Evolutionary conservation across 2,113 vertebrate genomes (phyloP).

Genomic region (Zosterops lateralis): DNA sequence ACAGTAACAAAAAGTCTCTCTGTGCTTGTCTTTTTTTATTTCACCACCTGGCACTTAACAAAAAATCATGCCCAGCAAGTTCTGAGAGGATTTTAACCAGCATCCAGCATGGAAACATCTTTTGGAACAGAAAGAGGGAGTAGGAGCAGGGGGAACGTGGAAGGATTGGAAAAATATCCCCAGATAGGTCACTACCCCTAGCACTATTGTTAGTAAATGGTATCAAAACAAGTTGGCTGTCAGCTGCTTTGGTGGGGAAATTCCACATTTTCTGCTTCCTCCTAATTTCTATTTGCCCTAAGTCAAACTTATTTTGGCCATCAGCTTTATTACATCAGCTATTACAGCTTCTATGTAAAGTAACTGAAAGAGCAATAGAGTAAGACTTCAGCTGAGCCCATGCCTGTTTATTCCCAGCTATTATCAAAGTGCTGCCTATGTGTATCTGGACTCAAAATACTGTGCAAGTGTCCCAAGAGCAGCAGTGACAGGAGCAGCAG

Average conservation of each 20-base stretch:
- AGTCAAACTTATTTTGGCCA: background rate
- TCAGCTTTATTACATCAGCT: background rate
- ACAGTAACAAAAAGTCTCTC: slow-evolving; percentile 58
- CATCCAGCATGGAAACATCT: background rate
- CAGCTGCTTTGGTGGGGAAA: background rate
- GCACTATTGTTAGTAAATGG: background rate
- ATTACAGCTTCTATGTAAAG: background rate
- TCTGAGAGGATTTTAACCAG: background rate
- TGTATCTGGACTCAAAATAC: background rate
- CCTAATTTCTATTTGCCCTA: background rate
- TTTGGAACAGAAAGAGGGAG: background rate
- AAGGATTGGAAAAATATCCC: slow-evolving; percentile 4
- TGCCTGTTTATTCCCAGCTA: background rate
- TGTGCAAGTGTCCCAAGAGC: rapidly evolving
- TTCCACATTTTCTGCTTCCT: background rate
- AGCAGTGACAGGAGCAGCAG: background rate
- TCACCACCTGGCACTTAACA: slow-evolving; percentile 56
- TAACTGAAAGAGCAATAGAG: background rate
- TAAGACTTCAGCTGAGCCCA: background rate
- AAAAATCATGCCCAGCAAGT: slow-evolving; percentile 35
- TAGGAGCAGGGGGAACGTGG: background rate
- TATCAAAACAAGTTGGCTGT: background rate
- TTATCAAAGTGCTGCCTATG: rapidly evolving
- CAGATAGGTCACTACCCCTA: background rate
- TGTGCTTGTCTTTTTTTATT: slow-evolving; percentile 55